Base-by-base conservation (phyloP, 2,888 invertebrate species). In the Brassicogethes aeneus region DNA sequence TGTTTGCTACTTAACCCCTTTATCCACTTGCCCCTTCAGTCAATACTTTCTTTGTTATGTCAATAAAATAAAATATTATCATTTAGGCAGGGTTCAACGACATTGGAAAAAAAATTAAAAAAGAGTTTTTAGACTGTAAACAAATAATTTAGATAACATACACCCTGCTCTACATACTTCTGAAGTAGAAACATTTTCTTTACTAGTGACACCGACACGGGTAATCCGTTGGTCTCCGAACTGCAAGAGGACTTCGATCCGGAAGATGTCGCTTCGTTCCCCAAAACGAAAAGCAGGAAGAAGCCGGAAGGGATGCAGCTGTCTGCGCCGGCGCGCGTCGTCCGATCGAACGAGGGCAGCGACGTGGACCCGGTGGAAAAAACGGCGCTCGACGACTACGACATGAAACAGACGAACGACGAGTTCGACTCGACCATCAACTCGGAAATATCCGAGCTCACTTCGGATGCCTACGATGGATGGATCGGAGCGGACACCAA, bases 171-270 rank as follows among this genome's bases (percentile, higher is more conserved):
- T n/a, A n/a, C n/a, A n/a, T n/a, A n/a, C n/a, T n/a, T n/a, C n/a
- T n/a, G n/a, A n/a, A n/a, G n/a, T n/a, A n/a, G n/a, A n/a, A n/a
- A n/a, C n/a, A n/a, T n/a, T n/a, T n/a, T n/a, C n/a, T n/a, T n/a
- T n/a, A n/a, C n/a, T n/a, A 84, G 84, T 57, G 86, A 86, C 43
- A 79, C 76, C 17, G 84, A 81, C 47, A 73, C 75, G 23, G 79
- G 75, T 3, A 89, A 88, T 70, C 89, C 89, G 15, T 70, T 85
- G 58, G 88, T 93, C 0, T 84, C 86, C 16, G 82, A 83, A 37
- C 83, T 85, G 51, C 85, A 87, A 65, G 91, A 92, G 60, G 91
- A 92, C 60, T 69, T 90, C 34, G 84, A 84, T 52, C 79, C 81
- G 0, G 79, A 79, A 34, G 81, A 82, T 47, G 36, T 50, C 2